Base-by-base conservation (phyloP, 2,797 vertebrate genomes). In the Champsocephalus esox region DNA sequence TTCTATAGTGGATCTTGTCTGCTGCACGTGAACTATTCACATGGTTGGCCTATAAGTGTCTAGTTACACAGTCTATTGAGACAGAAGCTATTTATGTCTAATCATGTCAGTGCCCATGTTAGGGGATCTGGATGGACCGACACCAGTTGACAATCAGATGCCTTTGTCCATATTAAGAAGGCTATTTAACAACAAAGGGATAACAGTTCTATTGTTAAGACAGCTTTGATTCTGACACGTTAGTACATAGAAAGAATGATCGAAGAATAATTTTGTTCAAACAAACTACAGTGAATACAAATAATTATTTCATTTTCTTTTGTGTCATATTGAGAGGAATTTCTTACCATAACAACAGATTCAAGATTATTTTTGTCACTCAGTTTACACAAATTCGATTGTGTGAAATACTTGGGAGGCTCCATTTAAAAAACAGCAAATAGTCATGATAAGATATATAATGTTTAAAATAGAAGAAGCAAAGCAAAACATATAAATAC, bases 101-200 rank as follows among this genome's bases (percentile, higher is more conserved):
- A 92, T 93, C 92, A 86, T 91, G 91, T 92, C 89, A 93, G 90
- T 93, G 92, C 83, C 88, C 92, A 91, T 93, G 90, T 94, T 92
- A 89, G 93, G 92, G 89, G 90, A 88, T 88, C 90, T 91, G 86
- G 87, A 88, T 84, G 87, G 85, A 92, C 86, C 68, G 52, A 87
- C 91, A 87, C 85, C 85, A 89, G 90, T 89, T 87, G 90, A 93
- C 88, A 86, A 89, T 92, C 87, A 88, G 80, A 89, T 90, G 79
- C 87, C 87, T 86, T 83, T 85, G 73, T 75, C 91, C 90, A 77
- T 82, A 87, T 87, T 91, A 91, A 92, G 91, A 78, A 81, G 62
- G 66, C 50, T 81, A 68, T 84, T 82, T 66, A 54, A 67, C 74
- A 48, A 60, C 88, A 85, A 73, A 82, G 73, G 64, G 66, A 64